These are phyloP conservation scores for Suillia variegata DNA, from an alignment of 2,888 invertebrate genomes.

Conservation along the genomic window DNA sequence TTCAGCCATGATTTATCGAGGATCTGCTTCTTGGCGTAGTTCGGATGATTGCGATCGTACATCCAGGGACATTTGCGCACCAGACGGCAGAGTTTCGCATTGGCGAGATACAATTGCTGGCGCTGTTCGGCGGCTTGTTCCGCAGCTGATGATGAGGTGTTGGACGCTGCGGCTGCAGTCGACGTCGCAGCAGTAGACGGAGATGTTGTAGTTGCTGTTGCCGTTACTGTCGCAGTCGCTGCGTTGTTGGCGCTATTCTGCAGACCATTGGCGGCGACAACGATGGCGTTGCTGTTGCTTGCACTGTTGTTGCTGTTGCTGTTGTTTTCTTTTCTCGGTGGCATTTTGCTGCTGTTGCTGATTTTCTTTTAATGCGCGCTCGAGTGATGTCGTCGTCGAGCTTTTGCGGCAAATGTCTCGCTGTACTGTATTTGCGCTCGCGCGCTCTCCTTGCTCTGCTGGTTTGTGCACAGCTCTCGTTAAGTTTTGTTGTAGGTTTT, in stretches of 20 bases:
- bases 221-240: conserved; percentile 10
- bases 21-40: conserved; percentile 39
- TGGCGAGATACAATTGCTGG: conserved; percentile 29
- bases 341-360: conserved; percentile 20
- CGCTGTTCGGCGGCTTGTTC: conserved; percentile 28
- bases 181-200: not conserved
- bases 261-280: conserved; percentile 4
- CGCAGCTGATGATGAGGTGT: conserved; percentile 11
- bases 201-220: conserved; percentile 15
- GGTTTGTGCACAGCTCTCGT: not conserved
- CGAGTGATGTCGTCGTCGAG: no score
- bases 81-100: conserved; percentile 38
- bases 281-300: conserved; percentile 18
- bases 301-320: conserved; percentile 13
- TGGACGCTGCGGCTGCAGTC: conserved; percentile 13
- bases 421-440: not conserved
- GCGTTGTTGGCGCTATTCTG: conserved; percentile 17
- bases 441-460: no score
- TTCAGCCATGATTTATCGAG: conserved; percentile 40
- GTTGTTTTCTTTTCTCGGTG: conserved; percentile 27
- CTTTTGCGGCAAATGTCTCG: not conserved
- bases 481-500: not conserved
- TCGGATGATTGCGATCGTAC: conserved; percentile 39
- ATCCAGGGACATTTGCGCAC: conserved; percentile 40
- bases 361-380: not conserved